Evolutionary conservation across 1,140 invertebrate species (phyloP).

Genomic region (Theocolax elegans): DNA sequence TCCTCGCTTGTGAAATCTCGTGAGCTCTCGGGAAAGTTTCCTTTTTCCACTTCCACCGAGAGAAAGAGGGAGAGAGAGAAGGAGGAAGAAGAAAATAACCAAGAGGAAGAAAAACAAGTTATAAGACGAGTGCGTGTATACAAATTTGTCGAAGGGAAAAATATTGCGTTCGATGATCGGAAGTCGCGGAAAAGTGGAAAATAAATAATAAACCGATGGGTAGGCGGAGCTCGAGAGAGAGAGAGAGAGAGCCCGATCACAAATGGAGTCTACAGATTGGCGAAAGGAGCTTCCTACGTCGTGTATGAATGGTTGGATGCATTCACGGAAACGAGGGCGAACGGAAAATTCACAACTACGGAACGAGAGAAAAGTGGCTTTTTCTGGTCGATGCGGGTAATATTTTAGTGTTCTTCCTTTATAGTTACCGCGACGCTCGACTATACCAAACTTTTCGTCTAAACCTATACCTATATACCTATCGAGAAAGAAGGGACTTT

Average conservation of each 20-base stretch:
- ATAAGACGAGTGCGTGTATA: background rate
- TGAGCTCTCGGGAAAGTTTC: background rate
- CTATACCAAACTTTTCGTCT: conserved; percentile 49
- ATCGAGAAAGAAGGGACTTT: too few relatives aligned
- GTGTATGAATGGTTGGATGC: conserved; percentile 23
- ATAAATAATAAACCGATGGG: conserved; percentile 2
- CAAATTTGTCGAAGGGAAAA: background rate
- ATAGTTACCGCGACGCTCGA: conserved; percentile 36
- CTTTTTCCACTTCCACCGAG: background rate
- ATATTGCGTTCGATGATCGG: conserved; percentile 17
- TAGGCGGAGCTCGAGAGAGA: too few relatives aligned
- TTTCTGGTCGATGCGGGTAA: conserved; percentile 49
- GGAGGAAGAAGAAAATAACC: background rate
- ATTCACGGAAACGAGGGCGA: conserved; percentile 26
- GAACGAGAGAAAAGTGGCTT: conserved; percentile 47
- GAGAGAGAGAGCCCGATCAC: too few relatives aligned
- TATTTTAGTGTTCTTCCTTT: conserved; percentile 51
- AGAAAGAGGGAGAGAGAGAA: background rate
- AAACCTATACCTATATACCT: conserved; percentile 13
- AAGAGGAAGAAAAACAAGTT: background rate
- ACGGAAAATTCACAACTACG: conserved; percentile 42
- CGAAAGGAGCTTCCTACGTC: background rate
- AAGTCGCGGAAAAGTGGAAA: background rate
- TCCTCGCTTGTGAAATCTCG: background rate
- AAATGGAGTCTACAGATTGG: conserved; percentile 29